These are phyloP conservation scores for Orbicella faveolata DNA, from an alignment of 64 coral and sea anemone genomes.

Conservation along the genomic window DNA sequence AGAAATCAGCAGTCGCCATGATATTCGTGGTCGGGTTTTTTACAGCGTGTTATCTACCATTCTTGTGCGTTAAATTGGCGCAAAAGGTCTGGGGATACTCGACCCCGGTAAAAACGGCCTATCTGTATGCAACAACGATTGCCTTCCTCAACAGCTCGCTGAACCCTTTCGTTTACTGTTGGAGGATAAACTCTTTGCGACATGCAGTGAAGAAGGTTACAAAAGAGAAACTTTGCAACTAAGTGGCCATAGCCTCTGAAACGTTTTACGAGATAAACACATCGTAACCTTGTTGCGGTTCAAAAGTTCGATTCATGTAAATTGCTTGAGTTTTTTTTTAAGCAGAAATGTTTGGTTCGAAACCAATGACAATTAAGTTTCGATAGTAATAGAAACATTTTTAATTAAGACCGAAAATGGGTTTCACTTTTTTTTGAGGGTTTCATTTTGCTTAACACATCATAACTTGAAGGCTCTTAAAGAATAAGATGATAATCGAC, in stretches of 20 bases:
- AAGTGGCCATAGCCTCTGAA: not conserved
- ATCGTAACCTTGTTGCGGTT: too few species aligned
- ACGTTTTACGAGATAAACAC: too few species aligned
- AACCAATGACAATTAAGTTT: too few species aligned
- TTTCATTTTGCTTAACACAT: too few species aligned
- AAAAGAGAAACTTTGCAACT: not conserved
- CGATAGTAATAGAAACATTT: too few species aligned
- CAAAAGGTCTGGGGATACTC: slow-evolving; percentile 2
- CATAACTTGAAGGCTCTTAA: too few species aligned
- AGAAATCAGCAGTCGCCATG: slow-evolving; percentile 12
- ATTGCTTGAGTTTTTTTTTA: too few species aligned
- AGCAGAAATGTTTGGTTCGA: too few species aligned
- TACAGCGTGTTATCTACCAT: slow-evolving; percentile 17
- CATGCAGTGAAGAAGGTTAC: not conserved
- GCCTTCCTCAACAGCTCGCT: slow-evolving; percentile 20
- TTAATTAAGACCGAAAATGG: too few species aligned
- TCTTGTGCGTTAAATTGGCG: slow-evolving; percentile 7
- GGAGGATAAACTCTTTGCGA: slow-evolving; percentile 13
- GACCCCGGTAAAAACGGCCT: not conserved
- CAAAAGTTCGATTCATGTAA: too few species aligned
- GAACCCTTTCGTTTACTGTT: slow-evolving; percentile 42
- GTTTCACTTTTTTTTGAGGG: too few species aligned
- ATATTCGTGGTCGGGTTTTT: slow-evolving; percentile 25
- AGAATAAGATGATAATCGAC: too few species aligned
- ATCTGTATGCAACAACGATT: slow-evolving; percentile 1